Evolutionary conservation across 2,797 vertebrate species (phyloP).

Genomic region (Enoplosus armatus): DNA sequence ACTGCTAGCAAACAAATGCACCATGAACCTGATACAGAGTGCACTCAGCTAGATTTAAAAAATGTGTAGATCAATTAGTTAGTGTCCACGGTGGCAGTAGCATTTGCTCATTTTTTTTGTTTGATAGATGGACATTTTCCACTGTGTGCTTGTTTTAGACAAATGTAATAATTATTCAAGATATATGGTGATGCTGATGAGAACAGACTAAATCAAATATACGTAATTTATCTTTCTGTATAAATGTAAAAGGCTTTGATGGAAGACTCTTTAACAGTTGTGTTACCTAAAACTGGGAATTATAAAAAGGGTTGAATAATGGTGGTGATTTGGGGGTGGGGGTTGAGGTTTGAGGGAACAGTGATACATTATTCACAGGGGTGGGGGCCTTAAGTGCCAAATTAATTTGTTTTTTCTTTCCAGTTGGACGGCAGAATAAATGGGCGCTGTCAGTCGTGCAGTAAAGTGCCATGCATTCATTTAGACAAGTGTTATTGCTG

Average conservation of each 20-base stretch:
- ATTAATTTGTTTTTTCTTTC: constrained; percentile 92
- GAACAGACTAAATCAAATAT: constrained; percentile 34
- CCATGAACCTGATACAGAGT: constrained; percentile 34
- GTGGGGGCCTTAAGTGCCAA: constrained; percentile 87
- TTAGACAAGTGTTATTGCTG: constrained; percentile 88
- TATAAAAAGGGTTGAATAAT: constrained; percentile 56
- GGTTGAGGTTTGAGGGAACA: constrained; percentile 45
- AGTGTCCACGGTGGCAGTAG: not conserved
- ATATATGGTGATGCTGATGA: constrained; percentile 32
- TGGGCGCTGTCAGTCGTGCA: constrained; percentile 89
- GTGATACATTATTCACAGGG: constrained; percentile 81
- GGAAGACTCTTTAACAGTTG: constrained; percentile 41
- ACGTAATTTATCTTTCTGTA: constrained; percentile 39
- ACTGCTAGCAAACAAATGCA: constrained; percentile 24
- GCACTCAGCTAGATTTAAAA: not conserved
- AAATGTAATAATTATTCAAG: constrained; percentile 35
- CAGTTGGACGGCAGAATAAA: constrained; percentile 92
- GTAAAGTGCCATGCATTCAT: constrained; percentile 93
- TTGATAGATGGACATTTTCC: constrained; percentile 5
- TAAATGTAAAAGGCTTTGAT: constrained; percentile 48
- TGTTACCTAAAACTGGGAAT: constrained; percentile 48
- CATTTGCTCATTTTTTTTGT: not conserved
- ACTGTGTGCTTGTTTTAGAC: constrained; percentile 27
- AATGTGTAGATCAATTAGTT: not conserved
- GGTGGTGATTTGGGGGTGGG: constrained; percentile 59